Percentiles rank a stretch among this genome's conserved stretches.
phyloP scores from a whole-genome alignment of 2,888 invertebrate species.

The Anoplius nigerrimus region DNA sequence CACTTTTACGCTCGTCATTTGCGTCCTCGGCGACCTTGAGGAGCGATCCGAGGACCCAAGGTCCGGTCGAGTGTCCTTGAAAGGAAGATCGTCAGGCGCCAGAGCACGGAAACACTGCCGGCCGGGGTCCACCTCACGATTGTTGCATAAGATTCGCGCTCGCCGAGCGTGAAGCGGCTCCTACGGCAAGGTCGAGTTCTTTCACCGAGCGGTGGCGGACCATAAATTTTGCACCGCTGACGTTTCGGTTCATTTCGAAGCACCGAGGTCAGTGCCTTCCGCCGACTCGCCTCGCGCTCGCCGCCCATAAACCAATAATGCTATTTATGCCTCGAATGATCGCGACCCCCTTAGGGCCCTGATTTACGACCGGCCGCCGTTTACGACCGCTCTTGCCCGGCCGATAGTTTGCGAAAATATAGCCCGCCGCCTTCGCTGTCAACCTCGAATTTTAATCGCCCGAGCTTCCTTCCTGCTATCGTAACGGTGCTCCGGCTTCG shows the following conservation, averaged over 20 bases:
- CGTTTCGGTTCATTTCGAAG: constrained; percentile 13
- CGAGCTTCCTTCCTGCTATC: neutral
- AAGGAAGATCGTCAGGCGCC: too few relatives aligned
- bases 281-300: neutral
- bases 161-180: constrained; percentile 22
- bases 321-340: constrained; percentile 72
- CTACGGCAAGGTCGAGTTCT: constrained; percentile 41
- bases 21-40: too few relatives aligned
- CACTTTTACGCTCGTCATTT: too few relatives aligned
- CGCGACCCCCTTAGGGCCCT: constrained; percentile 58
- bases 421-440: constrained; percentile 61
- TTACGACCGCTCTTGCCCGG: constrained; percentile 48
- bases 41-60: too few relatives aligned
- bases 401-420: constrained; percentile 61
- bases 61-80: too few relatives aligned
- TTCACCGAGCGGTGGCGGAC: constrained; percentile 21
- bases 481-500: too few relatives aligned
- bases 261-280: constrained; percentile 37
- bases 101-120: neutral
- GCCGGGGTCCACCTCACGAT: constrained; percentile 24
- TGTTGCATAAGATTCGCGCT: constrained; percentile 29
- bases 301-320: constrained; percentile 70
- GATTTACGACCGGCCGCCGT: constrained; percentile 66
- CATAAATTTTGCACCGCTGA: constrained; percentile 33
- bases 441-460: neutral